Evolutionary conservation across 2,888 invertebrate genomes (phyloP), one percentile per base, ranked within the genome.

Genomic region (Terebella lapidaria): DNA sequence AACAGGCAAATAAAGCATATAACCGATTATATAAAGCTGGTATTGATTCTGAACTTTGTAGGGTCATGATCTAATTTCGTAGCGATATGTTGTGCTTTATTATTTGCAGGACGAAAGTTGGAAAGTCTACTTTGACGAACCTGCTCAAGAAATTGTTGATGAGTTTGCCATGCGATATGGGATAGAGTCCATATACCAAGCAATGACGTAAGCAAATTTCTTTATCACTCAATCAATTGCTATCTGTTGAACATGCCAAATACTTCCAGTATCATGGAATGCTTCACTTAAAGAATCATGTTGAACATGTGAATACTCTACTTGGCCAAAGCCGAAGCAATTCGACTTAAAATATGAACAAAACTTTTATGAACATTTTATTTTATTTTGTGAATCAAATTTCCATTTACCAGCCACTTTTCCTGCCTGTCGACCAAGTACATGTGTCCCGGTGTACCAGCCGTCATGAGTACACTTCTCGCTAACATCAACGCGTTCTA

Each of bases 141-240:
- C 92, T 47, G 94, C 94, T 1, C 95, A 99, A 78, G 99, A 99
- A 80, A 94, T 99, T 56, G 96, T 97, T 0, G 97, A 99, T 77
- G 99, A 99, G 81, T 99, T 99, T 82, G 96, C 97, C 2, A 99
- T 99, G 96, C 87, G 99, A 84, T 99, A 97, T 81, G 99, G 99
- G 61, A 96, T 99, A 72, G 99, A 99, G 83, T 92, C 92, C 67
- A 99, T 99, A 71, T 99, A 99, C 83, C 97, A 99, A 83, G 95
- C 94, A 57, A 95, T 95, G 94, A 95, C 94, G 91, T 93, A 82
- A 88, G 90, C 73, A 28, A 10, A 25, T 18, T 20, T 49, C 22
- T 35, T n/a, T n/a, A n/a, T n/a, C n/a, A n/a, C n/a, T n/a, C n/a
- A n/a, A n/a, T n/a, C n/a, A n/a, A n/a, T n/a, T n/a, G n/a, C n/a